phyloP scores from a whole-genome alignment of 2,888 invertebrate species.

The Athalia cordata region DNA sequence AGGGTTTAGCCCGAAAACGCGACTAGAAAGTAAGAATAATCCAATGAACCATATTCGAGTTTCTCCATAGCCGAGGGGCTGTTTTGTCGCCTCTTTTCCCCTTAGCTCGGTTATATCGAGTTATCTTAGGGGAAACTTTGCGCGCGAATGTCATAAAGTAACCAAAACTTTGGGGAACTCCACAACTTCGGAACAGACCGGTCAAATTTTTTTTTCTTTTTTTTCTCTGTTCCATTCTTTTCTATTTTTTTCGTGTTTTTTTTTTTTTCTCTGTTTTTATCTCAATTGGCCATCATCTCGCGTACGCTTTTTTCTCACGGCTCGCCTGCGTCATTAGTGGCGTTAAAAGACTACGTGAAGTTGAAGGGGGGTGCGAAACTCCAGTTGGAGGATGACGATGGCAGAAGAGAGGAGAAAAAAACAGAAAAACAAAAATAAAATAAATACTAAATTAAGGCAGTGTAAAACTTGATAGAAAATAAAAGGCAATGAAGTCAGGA shows the following conservation, averaged over 20 bases:
- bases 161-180: constrained; percentile 38
- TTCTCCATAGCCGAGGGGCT: constrained; percentile 19
- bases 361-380: neutral
- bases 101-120: constrained; percentile 42
- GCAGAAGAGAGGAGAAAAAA: neutral
- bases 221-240: neutral
- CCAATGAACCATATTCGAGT: constrained; percentile 39
- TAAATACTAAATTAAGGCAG: too few relatives aligned
- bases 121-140: constrained; percentile 44
- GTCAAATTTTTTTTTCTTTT: neutral
- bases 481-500: too few relatives aligned
- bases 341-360: neutral
- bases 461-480: too few relatives aligned
- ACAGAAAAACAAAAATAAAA: neutral
- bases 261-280: neutral
- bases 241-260: constrained; percentile 2
- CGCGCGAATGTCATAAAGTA: constrained; percentile 42
- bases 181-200: constrained; percentile 1
- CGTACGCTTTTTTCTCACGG: constrained; percentile 7
- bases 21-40: constrained; percentile 12
- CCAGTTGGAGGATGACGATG: neutral
- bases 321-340: constrained; percentile 5
- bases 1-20: neutral
- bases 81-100: constrained; percentile 37
- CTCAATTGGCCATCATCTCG: constrained; percentile 37